These are phyloP conservation scores for Yponomeuta plumbellus DNA, from an alignment of 2,888 invertebrate genomes.

Conservation along the genomic window DNA sequence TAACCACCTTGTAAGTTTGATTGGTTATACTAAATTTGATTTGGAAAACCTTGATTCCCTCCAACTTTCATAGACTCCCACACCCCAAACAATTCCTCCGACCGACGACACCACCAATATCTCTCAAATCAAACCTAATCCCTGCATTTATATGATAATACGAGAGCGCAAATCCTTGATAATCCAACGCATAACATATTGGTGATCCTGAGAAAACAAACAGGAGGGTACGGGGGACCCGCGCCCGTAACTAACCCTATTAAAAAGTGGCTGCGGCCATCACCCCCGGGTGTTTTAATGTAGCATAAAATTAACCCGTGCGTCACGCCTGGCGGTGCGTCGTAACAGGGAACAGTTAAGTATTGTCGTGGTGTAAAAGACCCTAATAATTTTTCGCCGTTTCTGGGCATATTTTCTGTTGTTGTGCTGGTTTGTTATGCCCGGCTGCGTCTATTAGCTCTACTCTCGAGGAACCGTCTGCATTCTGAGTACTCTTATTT, in stretches of 20 bases:
- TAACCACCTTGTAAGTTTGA: too few species aligned
- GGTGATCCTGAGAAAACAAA: slow-evolving; percentile 50
- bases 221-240: slow-evolving; percentile 38
- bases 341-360: slow-evolving; percentile 34
- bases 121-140: neutral
- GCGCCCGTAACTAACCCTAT: slow-evolving; percentile 71
- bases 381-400: slow-evolving; percentile 1
- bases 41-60: too few species aligned
- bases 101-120: neutral
- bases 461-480: neutral
- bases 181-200: slow-evolving; percentile 53
- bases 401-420: neutral
- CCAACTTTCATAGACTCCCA: slow-evolving; percentile 1
- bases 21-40: too few species aligned
- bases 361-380: slow-evolving; percentile 10
- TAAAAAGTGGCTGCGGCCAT: slow-evolving; percentile 56
- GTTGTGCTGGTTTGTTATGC: neutral
- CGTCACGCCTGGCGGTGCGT: slow-evolving; percentile 56
- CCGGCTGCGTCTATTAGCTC: neutral
- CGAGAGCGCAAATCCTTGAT: slow-evolving; percentile 41
- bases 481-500: too few species aligned
- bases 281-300: slow-evolving; percentile 63
- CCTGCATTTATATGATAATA: slow-evolving; percentile 3
- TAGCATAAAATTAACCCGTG: slow-evolving; percentile 73
- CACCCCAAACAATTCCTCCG: neutral